Evolutionary conservation across 92 coral and sea anemone genomes (phyloP).

Genomic region (Desmophyllum pertusum): DNA sequence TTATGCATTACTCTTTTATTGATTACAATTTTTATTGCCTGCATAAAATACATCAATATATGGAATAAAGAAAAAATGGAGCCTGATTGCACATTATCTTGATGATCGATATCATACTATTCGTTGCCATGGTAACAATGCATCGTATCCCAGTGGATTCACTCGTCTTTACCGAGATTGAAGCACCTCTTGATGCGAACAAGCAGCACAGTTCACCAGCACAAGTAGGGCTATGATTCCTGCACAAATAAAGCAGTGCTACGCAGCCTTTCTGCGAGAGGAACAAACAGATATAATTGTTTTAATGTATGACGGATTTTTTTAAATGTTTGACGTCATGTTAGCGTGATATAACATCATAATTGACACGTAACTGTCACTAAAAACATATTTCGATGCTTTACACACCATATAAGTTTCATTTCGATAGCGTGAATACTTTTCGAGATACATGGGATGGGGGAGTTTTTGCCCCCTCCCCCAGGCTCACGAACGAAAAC

Average conservation of each 20-base stretch:
- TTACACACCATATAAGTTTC: no score
- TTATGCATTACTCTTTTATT: background rate
- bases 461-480: no score
- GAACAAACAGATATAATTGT: background rate
- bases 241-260: background rate
- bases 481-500: no score
- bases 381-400: no score
- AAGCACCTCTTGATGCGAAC: slow-evolving; percentile 11
- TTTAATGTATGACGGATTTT: no score
- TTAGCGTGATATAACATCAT: no score
- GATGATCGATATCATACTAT: background rate
- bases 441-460: no score
- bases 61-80: background rate
- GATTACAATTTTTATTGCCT: background rate
- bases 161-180: background rate
- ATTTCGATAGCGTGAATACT: no score
- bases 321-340: no score
- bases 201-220: slow-evolving; percentile 10
- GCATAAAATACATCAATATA: slow-evolving; percentile 5
- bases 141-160: background rate
- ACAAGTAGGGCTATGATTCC: background rate
- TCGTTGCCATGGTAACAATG: slow-evolving; percentile 11
- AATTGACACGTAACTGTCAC: no score
- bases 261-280: slow-evolving; percentile 10
- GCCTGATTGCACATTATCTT: slow-evolving; percentile 20